Conservation (phyloP, 2,797 vertebrate species). For the Typhlichthys eigenmanni region DNA sequence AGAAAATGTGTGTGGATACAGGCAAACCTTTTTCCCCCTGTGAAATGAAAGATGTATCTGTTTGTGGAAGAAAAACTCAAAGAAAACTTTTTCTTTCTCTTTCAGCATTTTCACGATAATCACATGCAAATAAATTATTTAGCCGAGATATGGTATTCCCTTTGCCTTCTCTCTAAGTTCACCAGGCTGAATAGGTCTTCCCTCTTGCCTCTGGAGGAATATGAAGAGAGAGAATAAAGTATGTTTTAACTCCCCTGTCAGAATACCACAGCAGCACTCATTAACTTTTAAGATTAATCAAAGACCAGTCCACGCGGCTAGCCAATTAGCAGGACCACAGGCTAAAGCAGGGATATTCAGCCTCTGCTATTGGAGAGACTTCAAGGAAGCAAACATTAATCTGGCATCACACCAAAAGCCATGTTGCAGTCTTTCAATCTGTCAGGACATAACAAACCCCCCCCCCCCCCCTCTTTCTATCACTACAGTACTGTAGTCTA, state of each 20-base stretch:
- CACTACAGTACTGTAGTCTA: background rate
- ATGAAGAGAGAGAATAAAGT: conserved; percentile 57
- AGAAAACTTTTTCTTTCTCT: conserved; percentile 72
- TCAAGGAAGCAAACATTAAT: conserved; percentile 62
- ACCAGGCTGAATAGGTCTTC: conserved; percentile 57
- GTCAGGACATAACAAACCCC: conserved; percentile 38
- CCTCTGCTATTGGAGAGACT: conserved; percentile 54
- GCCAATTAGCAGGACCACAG: conserved; percentile 65
- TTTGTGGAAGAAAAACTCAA: conserved; percentile 61
- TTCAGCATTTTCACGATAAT: conserved; percentile 81
- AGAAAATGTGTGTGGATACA: conserved; percentile 64
- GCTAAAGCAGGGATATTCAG: conserved; percentile 56
- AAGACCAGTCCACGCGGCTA: conserved; percentile 45
- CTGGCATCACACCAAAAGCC: conserved; percentile 61
- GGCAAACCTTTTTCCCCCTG: conserved; percentile 60
- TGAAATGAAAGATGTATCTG: conserved; percentile 75
- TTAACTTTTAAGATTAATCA: conserved; percentile 71
- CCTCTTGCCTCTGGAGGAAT: conserved; percentile 41
- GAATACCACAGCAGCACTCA: conserved; percentile 69
- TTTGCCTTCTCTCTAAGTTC: conserved; percentile 71
- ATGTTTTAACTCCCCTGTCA: conserved; percentile 57
- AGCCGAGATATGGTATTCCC: conserved; percentile 72
- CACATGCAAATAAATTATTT: conserved; percentile 83
- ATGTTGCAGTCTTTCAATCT: conserved; percentile 57
- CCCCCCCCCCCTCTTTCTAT: conserved; percentile 7